A percentile compares a stretch with the other conserved stretches of the same genome.
phyloP scores from a whole-genome alignment of 2,113 vertebrate species.

The Propithecus coquereli region DNA sequence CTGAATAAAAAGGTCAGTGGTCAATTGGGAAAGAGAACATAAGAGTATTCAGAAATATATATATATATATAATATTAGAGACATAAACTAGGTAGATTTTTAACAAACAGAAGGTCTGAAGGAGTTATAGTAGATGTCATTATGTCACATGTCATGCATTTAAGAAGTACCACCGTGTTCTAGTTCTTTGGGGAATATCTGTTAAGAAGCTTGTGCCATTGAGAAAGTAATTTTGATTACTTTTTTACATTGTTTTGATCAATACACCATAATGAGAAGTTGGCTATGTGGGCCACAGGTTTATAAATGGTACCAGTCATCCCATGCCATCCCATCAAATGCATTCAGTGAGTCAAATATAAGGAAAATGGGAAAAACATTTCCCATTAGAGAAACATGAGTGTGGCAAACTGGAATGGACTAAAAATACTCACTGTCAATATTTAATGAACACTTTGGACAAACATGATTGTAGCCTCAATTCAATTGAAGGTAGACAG shows the following conservation, averaged over 20 bases:
- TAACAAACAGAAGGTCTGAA: not conserved
- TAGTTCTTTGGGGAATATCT: not conserved
- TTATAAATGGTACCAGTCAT: not conserved
- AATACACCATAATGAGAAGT: not conserved
- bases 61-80: not conserved
- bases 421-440: not conserved
- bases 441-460: not conserved
- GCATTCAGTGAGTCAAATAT: not conserved
- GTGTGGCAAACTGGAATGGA: not conserved
- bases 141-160: not conserved
- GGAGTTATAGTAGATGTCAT: not conserved
- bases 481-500: not conserved
- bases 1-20: not conserved
- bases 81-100: not conserved
- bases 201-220: not conserved
- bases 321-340: no score
- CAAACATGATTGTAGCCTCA: fast-evolving
- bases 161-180: not conserved
- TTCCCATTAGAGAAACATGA: not conserved
- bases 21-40: not conserved
- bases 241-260: not conserved
- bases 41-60: not conserved
- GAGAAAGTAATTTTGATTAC: not conserved
- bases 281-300: not conserved
- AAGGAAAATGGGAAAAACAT: not conserved